Evolutionary conservation across 2,113 vertebrate species (phyloP).

Genomic region (Tachysurus vachellii): DNA sequence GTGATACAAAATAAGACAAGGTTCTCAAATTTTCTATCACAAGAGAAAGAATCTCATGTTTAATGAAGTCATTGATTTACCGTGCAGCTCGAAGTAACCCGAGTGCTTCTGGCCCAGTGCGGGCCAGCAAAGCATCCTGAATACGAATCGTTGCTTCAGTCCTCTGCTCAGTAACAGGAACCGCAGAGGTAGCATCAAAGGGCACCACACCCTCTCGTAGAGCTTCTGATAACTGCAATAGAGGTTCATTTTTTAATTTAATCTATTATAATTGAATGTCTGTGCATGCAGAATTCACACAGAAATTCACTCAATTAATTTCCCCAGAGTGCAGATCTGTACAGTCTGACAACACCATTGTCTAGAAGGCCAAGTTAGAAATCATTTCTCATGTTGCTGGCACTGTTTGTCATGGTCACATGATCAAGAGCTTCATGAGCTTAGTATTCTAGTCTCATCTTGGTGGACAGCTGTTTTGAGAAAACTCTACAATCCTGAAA

Average conservation of each 20-base stretch:
- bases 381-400: not conserved
- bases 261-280: not conserved
- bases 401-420: not conserved
- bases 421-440: not conserved
- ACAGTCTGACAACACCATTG: not conserved
- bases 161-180: slow-evolving; percentile 85
- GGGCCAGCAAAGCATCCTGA: slow-evolving; percentile 77
- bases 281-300: not conserved
- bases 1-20: not conserved
- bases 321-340: no score
- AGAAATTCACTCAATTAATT: not conserved
- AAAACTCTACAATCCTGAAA: not conserved
- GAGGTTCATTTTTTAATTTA: not conserved
- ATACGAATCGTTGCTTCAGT: slow-evolving; percentile 82
- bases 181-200: slow-evolving; percentile 88
- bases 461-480: not conserved
- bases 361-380: not conserved
- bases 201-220: slow-evolving; percentile 77
- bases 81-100: slow-evolving; percentile 84
- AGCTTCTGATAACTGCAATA: slow-evolving; percentile 65
- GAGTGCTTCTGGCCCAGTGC: slow-evolving; percentile 76
- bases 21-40: not conserved
- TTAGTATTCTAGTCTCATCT: not conserved
- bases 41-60: not conserved
- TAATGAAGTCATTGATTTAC: slow-evolving; percentile 63